phyloP scores from a whole-genome alignment of 2,888 invertebrate genomes.

The Oligia latruncula region DNA sequence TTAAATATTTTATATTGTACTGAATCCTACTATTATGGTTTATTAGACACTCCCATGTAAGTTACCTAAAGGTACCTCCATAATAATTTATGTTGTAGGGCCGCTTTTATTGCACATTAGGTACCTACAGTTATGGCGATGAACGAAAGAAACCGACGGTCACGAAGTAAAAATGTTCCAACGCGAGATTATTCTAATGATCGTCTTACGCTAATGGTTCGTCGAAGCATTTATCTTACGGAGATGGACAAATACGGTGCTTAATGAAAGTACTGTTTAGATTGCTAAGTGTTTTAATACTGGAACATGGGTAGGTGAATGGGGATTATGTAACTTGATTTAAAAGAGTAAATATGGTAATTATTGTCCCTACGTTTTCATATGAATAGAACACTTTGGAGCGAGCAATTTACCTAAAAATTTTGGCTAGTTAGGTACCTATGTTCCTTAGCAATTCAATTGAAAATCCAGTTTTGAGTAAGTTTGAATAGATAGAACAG shows the following conservation, averaged over 20 bases:
- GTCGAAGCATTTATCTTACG: conserved; percentile 56
- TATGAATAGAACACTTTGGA: not conserved
- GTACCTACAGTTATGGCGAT: conserved; percentile 7
- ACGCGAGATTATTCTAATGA: conserved; percentile 40
- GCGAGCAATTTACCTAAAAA: not conserved
- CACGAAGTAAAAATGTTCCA: conserved; percentile 15
- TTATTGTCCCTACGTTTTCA: too few species aligned
- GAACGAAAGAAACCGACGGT: not conserved
- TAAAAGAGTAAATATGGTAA: not conserved
- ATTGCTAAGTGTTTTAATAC: conserved; percentile 22
- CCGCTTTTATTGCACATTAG: conserved; percentile 3
- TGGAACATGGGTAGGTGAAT: not conserved
- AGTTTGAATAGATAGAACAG: not conserved
- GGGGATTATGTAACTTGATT: conserved; percentile 9
- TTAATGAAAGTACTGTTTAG: conserved; percentile 45
- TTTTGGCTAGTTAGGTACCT: not conserved
- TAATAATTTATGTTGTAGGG: too few species aligned
- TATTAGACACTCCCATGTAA: not conserved
- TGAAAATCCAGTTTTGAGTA: not conserved
- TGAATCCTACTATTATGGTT: not conserved
- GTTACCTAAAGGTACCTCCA: not conserved
- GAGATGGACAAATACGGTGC: conserved; percentile 63
- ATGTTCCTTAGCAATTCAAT: not conserved
- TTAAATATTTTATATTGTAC: not conserved
- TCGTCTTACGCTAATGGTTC: conserved; percentile 52